These are phyloP conservation scores for Heteromormyrus szaboi DNA, from an alignment of 2,797 vertebrate species.

Conservation along the genomic window DNA sequence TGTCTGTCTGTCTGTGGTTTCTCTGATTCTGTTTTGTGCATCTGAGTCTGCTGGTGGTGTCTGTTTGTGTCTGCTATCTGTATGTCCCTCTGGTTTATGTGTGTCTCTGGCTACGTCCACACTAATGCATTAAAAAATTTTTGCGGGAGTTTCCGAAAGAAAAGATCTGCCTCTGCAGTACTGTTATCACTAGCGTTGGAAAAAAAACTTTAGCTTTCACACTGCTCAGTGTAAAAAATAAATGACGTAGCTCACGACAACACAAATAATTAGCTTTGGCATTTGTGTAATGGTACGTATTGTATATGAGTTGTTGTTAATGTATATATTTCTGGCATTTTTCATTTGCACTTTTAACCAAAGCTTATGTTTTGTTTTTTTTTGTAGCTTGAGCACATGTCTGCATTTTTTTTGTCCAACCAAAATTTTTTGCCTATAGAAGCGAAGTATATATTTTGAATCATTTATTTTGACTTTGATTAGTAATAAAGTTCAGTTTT, in stretches of 20 bases:
- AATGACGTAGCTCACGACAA: too few species aligned
- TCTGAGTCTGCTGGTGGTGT: neutral
- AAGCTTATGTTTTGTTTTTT: too few species aligned
- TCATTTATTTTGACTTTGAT: too few species aligned
- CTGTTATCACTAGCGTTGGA: neutral
- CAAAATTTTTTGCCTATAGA: too few species aligned
- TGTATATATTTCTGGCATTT: too few species aligned
- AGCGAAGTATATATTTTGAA: too few species aligned
- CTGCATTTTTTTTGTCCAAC: too few species aligned
- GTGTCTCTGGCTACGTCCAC: neutral
- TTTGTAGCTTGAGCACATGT: neutral
- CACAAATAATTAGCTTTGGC: neutral
- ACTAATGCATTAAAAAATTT: neutral
- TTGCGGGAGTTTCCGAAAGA: neutral
- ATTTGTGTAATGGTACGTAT: too few species aligned
- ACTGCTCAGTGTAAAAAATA: neutral
- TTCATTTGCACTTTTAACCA: too few species aligned
- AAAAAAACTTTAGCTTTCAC: neutral
- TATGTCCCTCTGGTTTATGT: neutral
- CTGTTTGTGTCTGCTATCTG: neutral
- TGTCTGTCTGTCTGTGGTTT: constrained; percentile 28
- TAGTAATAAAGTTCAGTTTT: too few species aligned
- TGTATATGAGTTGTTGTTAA: too few species aligned
- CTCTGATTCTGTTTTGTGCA: neutral
- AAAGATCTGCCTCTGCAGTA: neutral